Conservation (phyloP, 92 coral and sea anemone genomes). For the Heteractis magnifica region DNA sequence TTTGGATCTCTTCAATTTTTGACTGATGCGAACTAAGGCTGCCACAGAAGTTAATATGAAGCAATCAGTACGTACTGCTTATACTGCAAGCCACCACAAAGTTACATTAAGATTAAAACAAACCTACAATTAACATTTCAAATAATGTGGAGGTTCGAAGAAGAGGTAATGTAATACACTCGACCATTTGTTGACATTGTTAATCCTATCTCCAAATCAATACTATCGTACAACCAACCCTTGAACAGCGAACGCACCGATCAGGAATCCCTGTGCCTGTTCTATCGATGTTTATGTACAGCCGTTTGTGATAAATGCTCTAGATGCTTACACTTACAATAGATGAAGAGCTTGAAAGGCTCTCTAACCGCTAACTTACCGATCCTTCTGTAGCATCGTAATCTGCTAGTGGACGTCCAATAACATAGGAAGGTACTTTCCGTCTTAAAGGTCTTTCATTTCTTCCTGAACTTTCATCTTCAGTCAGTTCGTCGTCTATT, state of each 20-base stretch:
- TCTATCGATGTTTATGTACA: not conserved
- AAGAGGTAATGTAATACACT: too few species aligned
- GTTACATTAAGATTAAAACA: too few species aligned
- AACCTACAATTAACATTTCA: too few species aligned
- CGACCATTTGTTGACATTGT: too few species aligned
- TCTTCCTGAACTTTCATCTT: not conserved
- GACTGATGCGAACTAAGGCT: not conserved
- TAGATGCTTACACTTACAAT: not conserved
- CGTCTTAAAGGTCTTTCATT: not conserved
- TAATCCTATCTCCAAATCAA: too few species aligned
- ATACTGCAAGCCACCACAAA: not conserved
- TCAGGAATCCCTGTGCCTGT: too few species aligned
- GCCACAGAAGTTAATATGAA: not conserved
- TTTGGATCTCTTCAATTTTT: not conserved
- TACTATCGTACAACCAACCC: too few species aligned
- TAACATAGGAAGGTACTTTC: constrained; percentile 59
- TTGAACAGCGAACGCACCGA: too few species aligned
- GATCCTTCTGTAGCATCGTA: constrained; percentile 69
- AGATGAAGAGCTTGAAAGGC: not conserved
- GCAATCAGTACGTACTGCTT: not conserved
- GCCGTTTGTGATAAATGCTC: not conserved
- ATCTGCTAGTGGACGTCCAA: constrained; percentile 72
- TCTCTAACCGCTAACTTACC: constrained; percentile 35
- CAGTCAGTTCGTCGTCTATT: not conserved
- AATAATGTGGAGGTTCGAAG: too few species aligned